A percentile compares a stretch with the other conserved stretches of the same genome.
Conservation (phyloP, 1,140 invertebrate species). For the Hyles vespertilio region DNA sequence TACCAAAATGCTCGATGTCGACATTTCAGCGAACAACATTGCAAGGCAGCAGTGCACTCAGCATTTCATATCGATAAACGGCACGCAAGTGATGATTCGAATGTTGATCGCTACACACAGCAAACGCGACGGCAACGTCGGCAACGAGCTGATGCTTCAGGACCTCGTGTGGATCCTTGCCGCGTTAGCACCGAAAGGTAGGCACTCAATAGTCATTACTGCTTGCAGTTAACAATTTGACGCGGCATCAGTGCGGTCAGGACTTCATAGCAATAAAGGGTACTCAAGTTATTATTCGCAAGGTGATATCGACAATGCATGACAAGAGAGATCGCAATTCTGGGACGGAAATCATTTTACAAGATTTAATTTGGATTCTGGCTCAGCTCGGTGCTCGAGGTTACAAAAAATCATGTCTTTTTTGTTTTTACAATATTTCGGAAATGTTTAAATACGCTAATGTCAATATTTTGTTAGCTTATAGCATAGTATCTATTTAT, state of each 20-base stretch:
- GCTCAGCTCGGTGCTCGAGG: constrained; percentile 39
- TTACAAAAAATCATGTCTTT: constrained; percentile 18
- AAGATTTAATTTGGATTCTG: constrained; percentile 46
- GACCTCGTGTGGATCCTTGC: constrained; percentile 66
- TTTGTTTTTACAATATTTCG: no score
- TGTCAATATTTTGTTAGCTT: no score
- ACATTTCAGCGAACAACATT: constrained; percentile 61
- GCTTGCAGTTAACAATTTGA: constrained; percentile 45
- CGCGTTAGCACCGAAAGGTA: constrained; percentile 60
- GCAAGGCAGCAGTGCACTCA: constrained; percentile 58
- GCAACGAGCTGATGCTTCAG: constrained; percentile 58
- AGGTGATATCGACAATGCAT: constrained; percentile 29
- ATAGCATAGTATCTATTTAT: not conserved
- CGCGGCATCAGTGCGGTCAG: constrained; percentile 31
- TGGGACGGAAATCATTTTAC: constrained; percentile 31
- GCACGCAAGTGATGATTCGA: constrained; percentile 55
- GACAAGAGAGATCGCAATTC: constrained; percentile 35
- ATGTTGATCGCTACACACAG: constrained; percentile 48
- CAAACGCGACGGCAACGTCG: constrained; percentile 60
- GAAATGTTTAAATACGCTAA: no score
- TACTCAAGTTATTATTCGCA: constrained; percentile 35
- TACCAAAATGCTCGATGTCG: constrained; percentile 3
- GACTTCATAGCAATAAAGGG: constrained; percentile 41
- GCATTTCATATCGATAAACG: constrained; percentile 59
- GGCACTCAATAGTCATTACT: constrained; percentile 13